Conservation (phyloP, 2,797 vertebrate genomes). For the Pelochelys cantorii region DNA sequence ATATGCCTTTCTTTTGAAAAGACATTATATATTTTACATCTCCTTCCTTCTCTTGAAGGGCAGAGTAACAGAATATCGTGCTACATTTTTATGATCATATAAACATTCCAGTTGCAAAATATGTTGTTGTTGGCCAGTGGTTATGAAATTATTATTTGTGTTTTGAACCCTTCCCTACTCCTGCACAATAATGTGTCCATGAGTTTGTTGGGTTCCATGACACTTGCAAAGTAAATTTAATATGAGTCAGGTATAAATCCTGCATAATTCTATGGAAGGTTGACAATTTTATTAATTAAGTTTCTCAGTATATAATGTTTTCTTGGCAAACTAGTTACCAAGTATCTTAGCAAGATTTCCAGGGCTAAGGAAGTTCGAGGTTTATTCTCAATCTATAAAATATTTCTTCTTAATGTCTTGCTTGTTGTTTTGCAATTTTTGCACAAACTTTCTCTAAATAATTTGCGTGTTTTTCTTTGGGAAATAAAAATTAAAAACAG, state of each 20-base stretch:
- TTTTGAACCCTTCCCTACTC: neutral
- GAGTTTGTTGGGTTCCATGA: neutral
- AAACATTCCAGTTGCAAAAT: neutral
- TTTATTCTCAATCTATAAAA: neutral
- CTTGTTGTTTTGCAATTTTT: neutral
- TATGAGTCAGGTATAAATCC: conserved; percentile 42
- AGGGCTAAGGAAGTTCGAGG: neutral
- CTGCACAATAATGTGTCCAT: accelerated
- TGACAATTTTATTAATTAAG: neutral
- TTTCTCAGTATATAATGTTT: accelerated
- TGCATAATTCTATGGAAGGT: conserved; percentile 6
- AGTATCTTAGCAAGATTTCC: neutral
- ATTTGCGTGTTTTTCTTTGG: neutral
- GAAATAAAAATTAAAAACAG: accelerated
- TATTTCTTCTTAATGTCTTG: neutral
- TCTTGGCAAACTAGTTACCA: conserved; percentile 16
- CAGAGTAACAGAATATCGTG: neutral
- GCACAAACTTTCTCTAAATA: neutral
- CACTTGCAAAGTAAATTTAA: conserved; percentile 46
- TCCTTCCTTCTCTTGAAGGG: neutral
- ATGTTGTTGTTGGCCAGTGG: neutral
- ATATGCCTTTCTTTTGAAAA: neutral
- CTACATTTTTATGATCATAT: accelerated
- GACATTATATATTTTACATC: neutral
- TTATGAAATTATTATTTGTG: neutral